Conservation (phyloP, 2,797 vertebrate species). For the Sebastes trivittatus region DNA sequence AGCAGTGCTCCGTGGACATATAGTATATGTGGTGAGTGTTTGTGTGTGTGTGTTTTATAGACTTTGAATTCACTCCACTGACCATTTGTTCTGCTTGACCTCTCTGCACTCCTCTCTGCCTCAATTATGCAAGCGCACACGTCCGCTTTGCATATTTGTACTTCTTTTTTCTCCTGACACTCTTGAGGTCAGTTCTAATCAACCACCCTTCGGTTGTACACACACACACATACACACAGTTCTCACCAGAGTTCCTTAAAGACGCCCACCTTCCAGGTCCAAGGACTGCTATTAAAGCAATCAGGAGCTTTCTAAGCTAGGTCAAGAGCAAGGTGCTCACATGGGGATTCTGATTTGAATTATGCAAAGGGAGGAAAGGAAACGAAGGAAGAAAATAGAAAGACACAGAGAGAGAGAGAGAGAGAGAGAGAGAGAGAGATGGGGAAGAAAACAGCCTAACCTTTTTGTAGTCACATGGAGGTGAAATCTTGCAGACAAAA, state of each 20-base stretch:
- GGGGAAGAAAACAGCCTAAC: conserved; percentile 53
- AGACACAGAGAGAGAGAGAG: conserved; percentile 3
- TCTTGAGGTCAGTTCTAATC: conserved; percentile 78
- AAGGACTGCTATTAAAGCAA: conserved; percentile 85
- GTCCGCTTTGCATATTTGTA: conserved; percentile 74
- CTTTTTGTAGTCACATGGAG: conserved; percentile 28
- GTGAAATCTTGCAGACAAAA: conserved; percentile 34
- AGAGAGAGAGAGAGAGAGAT: neutral
- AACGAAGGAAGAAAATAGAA: conserved; percentile 56
- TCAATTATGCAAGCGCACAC: conserved; percentile 75
- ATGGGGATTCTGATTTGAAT: conserved; percentile 80
- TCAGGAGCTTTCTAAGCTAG: conserved; percentile 79
- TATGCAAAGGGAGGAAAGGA: conserved; percentile 60
- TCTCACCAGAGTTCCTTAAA: conserved; percentile 72
- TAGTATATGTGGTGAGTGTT: conserved; percentile 12
- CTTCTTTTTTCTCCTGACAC: conserved; percentile 68
- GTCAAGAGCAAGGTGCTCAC: conserved; percentile 78
- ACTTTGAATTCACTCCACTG: conserved; percentile 49
- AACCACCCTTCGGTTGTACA: conserved; percentile 70
- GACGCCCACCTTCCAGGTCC: conserved; percentile 75
- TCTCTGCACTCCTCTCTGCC: conserved; percentile 55
- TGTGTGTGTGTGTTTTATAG: conserved; percentile 40
- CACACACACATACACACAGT: conserved; percentile 12
- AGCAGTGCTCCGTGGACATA: conserved; percentile 38
- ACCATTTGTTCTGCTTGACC: conserved; percentile 75